phyloP scores from a whole-genome alignment of 2,113 vertebrate genomes.

The Anolis sagrei region DNA sequence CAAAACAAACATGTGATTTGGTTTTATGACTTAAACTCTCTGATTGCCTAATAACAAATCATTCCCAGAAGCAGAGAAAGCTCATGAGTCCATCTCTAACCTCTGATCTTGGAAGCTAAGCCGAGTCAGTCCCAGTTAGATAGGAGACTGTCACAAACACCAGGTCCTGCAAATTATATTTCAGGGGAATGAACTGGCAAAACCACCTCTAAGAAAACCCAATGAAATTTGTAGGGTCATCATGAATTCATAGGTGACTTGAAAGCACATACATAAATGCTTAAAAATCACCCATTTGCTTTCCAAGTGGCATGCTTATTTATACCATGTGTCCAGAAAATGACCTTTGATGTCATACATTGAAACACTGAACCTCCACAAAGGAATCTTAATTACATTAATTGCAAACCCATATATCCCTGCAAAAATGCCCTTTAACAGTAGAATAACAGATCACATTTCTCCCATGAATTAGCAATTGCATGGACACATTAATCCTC shows the following conservation, averaged over 20 bases:
- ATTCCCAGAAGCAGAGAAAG: background rate
- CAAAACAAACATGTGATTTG: background rate
- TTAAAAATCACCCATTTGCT: slow-evolving; percentile 5
- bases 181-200: too few species aligned
- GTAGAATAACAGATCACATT: slow-evolving; percentile 10
- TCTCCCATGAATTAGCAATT: slow-evolving; percentile 8
- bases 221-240: too few species aligned
- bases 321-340: background rate
- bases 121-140: too few species aligned
- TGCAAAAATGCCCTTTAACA: slow-evolving; percentile 27
- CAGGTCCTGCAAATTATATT: too few species aligned
- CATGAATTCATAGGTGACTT: too few species aligned
- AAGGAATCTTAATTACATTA: slow-evolving; percentile 52
- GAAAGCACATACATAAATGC: too few species aligned
- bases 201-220: too few species aligned
- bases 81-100: background rate
- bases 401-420: slow-evolving; percentile 27
- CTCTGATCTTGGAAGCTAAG: too few species aligned
- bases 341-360: slow-evolving; percentile 29
- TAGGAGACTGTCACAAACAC: too few species aligned
- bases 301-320: background rate
- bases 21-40: background rate
- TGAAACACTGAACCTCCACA: slow-evolving; percentile 53
- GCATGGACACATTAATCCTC: background rate
- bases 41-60: background rate